Evolutionary conservation across 1,140 invertebrate species (phyloP).

Genomic region (Liolophura sinensis): DNA sequence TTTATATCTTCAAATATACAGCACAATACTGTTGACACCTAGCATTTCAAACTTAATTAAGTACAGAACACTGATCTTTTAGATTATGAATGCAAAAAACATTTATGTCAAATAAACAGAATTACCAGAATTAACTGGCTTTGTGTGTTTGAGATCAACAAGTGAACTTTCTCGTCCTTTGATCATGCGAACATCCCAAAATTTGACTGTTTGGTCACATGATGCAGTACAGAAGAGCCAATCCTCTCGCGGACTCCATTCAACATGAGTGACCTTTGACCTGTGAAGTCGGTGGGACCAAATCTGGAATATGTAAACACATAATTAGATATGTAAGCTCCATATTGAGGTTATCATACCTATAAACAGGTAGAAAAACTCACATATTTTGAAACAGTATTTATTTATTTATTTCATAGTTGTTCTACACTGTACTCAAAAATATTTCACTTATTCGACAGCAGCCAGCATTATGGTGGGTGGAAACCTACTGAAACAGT

Average conservation of each 20-base stretch:
- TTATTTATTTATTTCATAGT: too few relatives aligned
- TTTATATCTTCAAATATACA: too few relatives aligned
- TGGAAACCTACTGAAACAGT: neutral
- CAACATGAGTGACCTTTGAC: conserved; percentile 49
- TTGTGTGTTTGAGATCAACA: conserved; percentile 39
- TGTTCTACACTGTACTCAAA: too few relatives aligned
- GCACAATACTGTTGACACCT: too few relatives aligned
- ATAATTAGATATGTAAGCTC: neutral
- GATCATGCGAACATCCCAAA: conserved; percentile 54
- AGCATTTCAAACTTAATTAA: too few relatives aligned
- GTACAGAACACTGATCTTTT: too few relatives aligned
- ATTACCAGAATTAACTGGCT: conserved; percentile 49
- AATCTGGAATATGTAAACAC: conserved; percentile 11
- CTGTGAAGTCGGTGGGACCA: conserved; percentile 39
- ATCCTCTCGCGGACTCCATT: conserved; percentile 50
- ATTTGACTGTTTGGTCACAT: conserved; percentile 46
- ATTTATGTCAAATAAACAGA: too few relatives aligned
- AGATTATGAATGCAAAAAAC: too few relatives aligned
- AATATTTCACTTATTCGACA: too few relatives aligned
- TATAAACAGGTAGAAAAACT: neutral
- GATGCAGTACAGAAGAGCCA: conserved; percentile 54
- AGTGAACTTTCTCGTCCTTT: conserved; percentile 35
- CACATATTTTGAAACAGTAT: too few relatives aligned
- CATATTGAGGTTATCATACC: neutral
- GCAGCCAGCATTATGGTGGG: too few relatives aligned